Conservation (phyloP, 2,113 vertebrate genomes). For the Pygoscelis adeliae region DNA sequence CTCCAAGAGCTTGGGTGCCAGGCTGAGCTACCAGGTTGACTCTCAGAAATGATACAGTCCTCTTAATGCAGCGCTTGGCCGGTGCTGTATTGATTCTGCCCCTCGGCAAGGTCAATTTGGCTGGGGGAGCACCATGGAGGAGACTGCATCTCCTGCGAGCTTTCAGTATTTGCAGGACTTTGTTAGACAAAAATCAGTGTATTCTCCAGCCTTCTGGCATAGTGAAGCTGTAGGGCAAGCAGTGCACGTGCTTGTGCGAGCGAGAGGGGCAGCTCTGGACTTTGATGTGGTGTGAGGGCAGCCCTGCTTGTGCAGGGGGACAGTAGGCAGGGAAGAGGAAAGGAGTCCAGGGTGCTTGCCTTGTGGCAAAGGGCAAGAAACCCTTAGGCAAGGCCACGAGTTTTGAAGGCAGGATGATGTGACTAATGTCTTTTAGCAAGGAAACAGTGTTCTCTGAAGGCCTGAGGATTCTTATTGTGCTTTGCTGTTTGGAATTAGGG, state of each 20-base stretch:
- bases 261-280: neutral
- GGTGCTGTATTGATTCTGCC: neutral
- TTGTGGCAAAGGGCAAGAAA: neutral
- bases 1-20: neutral
- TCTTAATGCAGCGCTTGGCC: fast-evolving
- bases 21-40: neutral
- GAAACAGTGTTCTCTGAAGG: neutral
- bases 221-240: neutral
- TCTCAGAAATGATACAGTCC: neutral
- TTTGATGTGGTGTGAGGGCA: neutral
- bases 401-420: neutral
- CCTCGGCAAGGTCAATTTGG: neutral
- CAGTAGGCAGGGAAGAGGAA: neutral
- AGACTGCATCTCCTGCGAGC: neutral
- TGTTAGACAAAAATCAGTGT: neutral
- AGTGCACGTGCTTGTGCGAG: fast-evolving
- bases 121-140: fast-evolving
- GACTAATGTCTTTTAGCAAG: neutral
- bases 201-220: neutral
- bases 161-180: neutral
- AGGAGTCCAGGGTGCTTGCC: neutral
- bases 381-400: fast-evolving
- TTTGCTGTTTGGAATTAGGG: neutral
- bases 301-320: neutral
- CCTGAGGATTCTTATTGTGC: neutral